These are phyloP conservation scores for Diachrysia chrysitis DNA, from an alignment of 2,888 invertebrate species.

Conservation along the genomic window DNA sequence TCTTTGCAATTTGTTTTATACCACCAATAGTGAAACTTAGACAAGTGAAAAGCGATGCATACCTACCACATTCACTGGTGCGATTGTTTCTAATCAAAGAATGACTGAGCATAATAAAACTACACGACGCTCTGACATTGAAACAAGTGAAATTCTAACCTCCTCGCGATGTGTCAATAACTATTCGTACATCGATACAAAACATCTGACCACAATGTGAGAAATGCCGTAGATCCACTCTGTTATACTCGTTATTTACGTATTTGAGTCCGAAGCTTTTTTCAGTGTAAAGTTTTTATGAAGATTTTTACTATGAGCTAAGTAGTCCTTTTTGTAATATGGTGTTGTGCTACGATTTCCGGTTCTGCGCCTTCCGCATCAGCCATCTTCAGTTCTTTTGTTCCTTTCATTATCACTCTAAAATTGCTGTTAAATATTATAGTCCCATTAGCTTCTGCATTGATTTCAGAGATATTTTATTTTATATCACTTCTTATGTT, in stretches of 20 bases:
- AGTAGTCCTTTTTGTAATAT: too few species aligned
- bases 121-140: constrained; percentile 68
- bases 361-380: too few species aligned
- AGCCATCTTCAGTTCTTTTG: too few species aligned
- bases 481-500: background rate
- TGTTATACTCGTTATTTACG: background rate
- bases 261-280: background rate
- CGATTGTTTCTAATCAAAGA: constrained; percentile 53
- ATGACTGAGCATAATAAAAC: constrained; percentile 51
- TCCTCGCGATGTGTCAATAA: constrained; percentile 72
- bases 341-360: too few species aligned
- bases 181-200: constrained; percentile 42
- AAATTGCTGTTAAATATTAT: too few species aligned
- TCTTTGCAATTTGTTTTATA: constrained; percentile 14
- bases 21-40: background rate
- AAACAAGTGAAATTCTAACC: constrained; percentile 74
- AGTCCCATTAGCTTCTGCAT: too few species aligned
- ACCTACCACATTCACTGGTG: constrained; percentile 28
- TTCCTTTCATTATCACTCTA: too few species aligned
- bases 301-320: too few species aligned
- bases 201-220: constrained; percentile 33
- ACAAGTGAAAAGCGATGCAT: constrained; percentile 27
- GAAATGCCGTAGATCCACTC: constrained; percentile 21
- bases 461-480: background rate
- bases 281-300: too few species aligned